phyloP scores from a whole-genome alignment of 2,888 invertebrate genomes.

The Himalopsyche tibetana region DNA sequence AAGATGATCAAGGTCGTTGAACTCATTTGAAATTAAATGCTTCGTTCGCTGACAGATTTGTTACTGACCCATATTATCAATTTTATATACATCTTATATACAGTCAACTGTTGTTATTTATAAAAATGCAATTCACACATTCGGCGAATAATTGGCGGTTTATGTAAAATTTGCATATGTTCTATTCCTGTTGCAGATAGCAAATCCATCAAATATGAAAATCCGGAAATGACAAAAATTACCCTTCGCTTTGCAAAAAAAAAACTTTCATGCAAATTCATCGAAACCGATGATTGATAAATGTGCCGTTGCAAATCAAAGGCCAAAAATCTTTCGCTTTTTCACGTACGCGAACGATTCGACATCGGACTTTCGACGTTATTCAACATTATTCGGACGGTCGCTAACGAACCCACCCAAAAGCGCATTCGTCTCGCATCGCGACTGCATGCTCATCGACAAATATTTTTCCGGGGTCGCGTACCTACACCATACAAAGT shows the following conservation, averaged over 20 bases:
- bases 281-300: constrained; percentile 42
- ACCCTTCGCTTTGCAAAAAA: background rate
- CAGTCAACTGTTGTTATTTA: no score
- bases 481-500: constrained; percentile 56
- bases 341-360: constrained; percentile 10
- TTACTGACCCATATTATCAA: no score
- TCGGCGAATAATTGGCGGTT: background rate
- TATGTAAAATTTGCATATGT: background rate
- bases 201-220: constrained; percentile 27
- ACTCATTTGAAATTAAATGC: no score
- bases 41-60: no score
- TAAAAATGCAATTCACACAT: no score
- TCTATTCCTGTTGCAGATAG: background rate
- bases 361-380: constrained; percentile 18
- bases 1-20: no score
- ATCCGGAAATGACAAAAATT: constrained; percentile 36
- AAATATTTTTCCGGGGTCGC: constrained; percentile 59
- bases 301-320: constrained; percentile 23
- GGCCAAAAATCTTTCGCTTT: constrained; percentile 36
- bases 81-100: no score
- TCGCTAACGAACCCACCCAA: constrained; percentile 59
- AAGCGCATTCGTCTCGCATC: constrained; percentile 53
- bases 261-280: constrained; percentile 26
- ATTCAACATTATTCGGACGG: background rate
- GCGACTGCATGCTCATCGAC: constrained; percentile 47